Evolutionary conservation across 2,888 invertebrate genomes (phyloP).

Genomic region (Siphlonurus alternatus): DNA sequence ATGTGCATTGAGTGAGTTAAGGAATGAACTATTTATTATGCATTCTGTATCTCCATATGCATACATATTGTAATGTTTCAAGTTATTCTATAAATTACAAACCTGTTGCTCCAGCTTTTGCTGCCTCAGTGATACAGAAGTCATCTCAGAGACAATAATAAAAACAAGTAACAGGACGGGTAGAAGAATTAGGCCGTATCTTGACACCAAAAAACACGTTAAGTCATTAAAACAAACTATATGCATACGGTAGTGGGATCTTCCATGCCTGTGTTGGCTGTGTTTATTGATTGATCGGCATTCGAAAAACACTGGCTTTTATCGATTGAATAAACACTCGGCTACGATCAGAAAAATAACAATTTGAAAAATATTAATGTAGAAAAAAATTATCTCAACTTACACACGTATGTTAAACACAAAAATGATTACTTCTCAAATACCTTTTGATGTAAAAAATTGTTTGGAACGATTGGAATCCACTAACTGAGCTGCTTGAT

Average conservation of each 20-base stretch:
- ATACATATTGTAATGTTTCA: background rate
- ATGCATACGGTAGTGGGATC: background rate
- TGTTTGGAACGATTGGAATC: background rate
- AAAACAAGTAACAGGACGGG: background rate
- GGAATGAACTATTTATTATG: slow-evolving; percentile 6
- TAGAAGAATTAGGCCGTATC: background rate
- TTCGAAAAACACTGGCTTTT: background rate
- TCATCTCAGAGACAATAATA: slow-evolving; percentile 10
- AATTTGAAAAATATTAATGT: background rate
- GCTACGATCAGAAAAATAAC: background rate
- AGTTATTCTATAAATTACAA: slow-evolving; percentile 21
- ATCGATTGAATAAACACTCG: background rate
- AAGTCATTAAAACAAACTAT: background rate
- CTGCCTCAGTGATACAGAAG: slow-evolving; percentile 42
- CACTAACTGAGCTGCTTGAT: background rate
- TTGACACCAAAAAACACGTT: background rate
- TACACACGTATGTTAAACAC: background rate
- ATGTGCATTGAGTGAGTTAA: slow-evolving; percentile 10
- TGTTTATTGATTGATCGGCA: background rate
- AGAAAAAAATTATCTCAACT: background rate
- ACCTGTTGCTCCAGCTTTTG: slow-evolving; percentile 83
- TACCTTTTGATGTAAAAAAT: too few species aligned
- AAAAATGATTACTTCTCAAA: background rate
- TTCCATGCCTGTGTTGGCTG: background rate
- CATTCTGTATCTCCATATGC: slow-evolving; percentile 10